phyloP scores from a whole-genome alignment of 2,113 vertebrate species.

The Sclerurus mexicanus region DNA sequence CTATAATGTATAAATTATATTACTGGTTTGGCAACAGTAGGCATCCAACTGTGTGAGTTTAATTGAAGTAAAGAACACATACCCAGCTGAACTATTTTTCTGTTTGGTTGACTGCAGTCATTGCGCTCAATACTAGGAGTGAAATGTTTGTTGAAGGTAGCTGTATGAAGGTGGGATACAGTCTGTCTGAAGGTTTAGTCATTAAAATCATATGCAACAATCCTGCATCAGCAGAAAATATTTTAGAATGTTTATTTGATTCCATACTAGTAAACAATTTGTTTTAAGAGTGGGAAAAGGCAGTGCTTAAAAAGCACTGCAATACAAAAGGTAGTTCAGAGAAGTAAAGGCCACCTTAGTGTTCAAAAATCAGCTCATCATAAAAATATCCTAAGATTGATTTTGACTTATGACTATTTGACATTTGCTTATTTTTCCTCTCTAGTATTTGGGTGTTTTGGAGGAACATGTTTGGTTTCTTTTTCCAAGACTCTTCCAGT shows the following conservation, averaged over 20 bases:
- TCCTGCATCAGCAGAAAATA: conserved; percentile 40
- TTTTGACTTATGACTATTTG: neutral
- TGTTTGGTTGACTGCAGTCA: conserved; percentile 66
- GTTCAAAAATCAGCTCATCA: neutral
- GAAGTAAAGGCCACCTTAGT: neutral
- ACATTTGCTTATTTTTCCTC: neutral
- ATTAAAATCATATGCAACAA: conserved; percentile 23
- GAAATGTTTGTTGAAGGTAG: conserved; percentile 42
- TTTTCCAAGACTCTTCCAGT: neutral
- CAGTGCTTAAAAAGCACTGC: neutral
- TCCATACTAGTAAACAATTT: neutral
- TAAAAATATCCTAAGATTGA: neutral
- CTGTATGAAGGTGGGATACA: conserved; percentile 40
- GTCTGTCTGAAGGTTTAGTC: conserved; percentile 31
- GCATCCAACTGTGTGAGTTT: conserved; percentile 84
- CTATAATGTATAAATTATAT: conserved; percentile 87
- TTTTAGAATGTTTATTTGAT: conserved; percentile 9
- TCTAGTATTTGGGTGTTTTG: neutral
- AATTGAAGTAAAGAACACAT: conserved; percentile 82
- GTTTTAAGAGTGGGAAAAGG: neutral
- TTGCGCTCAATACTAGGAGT: conserved; percentile 42
- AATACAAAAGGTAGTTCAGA: neutral
- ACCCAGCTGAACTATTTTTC: conserved; percentile 74
- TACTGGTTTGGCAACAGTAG: conserved; percentile 80
- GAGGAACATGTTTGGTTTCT: neutral